Conservation (phyloP, 30 jellyfish, hydroid and myxozoan species). For the Nemopilema nomurai region DNA sequence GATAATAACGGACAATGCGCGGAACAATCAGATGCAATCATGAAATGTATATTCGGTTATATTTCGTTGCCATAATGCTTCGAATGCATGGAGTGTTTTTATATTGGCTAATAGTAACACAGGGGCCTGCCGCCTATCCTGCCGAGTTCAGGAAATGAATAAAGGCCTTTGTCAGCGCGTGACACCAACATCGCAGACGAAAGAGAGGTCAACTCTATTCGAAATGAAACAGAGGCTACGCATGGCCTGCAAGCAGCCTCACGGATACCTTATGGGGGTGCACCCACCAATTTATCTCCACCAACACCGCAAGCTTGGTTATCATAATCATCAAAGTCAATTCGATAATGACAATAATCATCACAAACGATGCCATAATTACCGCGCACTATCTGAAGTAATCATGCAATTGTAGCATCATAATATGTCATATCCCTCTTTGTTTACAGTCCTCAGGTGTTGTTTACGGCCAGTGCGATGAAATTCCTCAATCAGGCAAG, state of each 20-base stretch:
- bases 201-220: too few relatives aligned
- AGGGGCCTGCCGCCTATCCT: slow-evolving; percentile 10
- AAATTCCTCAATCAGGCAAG: neutral
- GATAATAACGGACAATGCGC: neutral
- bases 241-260: neutral
- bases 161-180: neutral
- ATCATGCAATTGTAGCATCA: too few relatives aligned
- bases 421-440: too few relatives aligned
- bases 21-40: neutral
- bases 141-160: slow-evolving; percentile 15
- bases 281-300: too few relatives aligned
- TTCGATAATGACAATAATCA: neutral
- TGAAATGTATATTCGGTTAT: neutral
- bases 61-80: neutral
- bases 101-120: neutral
- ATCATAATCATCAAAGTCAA: too few relatives aligned
- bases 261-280: too few relatives aligned
- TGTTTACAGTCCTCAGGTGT: too few relatives aligned
- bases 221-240: neutral
- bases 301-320: too few relatives aligned
- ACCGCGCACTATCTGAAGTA: too few relatives aligned
- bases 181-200: too few relatives aligned
- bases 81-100: slow-evolving; percentile 31
- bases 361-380: too few relatives aligned
- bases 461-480: too few relatives aligned